Base-by-base conservation (phyloP, 2,113 vertebrate species). In the Elgaria multicarinata region DNA sequence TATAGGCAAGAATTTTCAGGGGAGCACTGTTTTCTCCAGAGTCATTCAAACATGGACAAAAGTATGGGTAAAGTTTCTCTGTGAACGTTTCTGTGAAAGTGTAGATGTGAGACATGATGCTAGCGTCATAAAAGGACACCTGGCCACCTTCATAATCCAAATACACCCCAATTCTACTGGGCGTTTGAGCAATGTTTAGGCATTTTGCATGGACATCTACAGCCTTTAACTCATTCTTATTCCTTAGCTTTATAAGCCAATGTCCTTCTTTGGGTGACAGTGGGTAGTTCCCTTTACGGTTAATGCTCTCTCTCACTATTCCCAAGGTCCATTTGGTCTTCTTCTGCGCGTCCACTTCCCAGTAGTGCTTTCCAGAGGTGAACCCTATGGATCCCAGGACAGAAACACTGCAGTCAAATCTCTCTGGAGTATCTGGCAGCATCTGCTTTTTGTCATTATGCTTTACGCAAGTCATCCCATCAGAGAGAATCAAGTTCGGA, bases 311-410 rank as follows among this genome's bases (percentile, higher is more conserved):
- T 71, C 83, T 93, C 58, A 92, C 96, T 1, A 97, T 93, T 20
- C 97, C 97, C 7, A 97, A 69, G 44, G 96, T 96, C 96, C 96
- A 97, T 42, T 97, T 96, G 50, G 96, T 95, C 93, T 97, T 97
- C 82, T 93, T 96, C 82, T 92, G 89, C 74, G 96, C 96, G 74
- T 95, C 92, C 74, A 96, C 95, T 92, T 97, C 96, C 96, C 96
- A 97, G 79, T 97, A 97, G 90, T 96, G 95, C 58, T 91, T 95
- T 86, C 97, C 97, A 16, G 96, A 91, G 18, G 93, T 95, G 79
- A 96, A 97, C 42, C 95, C 95, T 87, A 95, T 77, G 20, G 94
- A 91, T 3, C 92, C 94, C 90, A 97, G 93, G 64, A 97, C 95
- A 24, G 96, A 95, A 84, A 97, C 95, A 31, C 94, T 93, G 86